Evolutionary conservation across 2,888 invertebrate species (phyloP).

Genomic region (Tiliacea aurago): DNA sequence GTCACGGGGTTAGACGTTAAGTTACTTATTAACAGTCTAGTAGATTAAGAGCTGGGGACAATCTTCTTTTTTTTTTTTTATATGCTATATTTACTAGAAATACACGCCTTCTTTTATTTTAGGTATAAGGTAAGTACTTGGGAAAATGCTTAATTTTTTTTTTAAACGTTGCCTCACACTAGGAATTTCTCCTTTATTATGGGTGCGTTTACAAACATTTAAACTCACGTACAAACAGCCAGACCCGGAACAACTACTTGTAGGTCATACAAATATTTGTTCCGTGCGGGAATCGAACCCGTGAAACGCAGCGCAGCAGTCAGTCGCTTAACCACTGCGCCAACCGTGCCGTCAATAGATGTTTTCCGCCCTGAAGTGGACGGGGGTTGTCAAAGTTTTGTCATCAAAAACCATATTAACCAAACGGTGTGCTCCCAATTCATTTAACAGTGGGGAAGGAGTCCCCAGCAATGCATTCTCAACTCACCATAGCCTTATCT

Average conservation of each 20-base stretch:
- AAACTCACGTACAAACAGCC: too few relatives aligned
- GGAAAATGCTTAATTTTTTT: not conserved
- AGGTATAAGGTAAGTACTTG: not conserved
- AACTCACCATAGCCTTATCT: not conserved
- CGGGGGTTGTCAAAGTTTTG: not conserved
- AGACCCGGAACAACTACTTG: too few relatives aligned
- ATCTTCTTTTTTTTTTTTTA: slow-evolving; percentile 12
- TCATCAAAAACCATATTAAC: not conserved
- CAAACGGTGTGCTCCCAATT: not conserved
- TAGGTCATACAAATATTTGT: too few relatives aligned
- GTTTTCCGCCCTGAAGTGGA: not conserved
- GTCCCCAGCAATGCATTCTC: not conserved
- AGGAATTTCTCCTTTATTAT: too few relatives aligned
- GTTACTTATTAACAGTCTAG: slow-evolving; percentile 26
- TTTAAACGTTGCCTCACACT: too few relatives aligned
- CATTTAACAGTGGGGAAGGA: not conserved
- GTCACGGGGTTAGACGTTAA: not conserved
- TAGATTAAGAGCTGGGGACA: slow-evolving; percentile 13
- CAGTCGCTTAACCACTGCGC: too few relatives aligned
- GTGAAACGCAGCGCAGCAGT: too few relatives aligned
- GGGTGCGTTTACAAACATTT: too few relatives aligned
- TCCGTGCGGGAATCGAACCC: too few relatives aligned
- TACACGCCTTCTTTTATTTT: not conserved
- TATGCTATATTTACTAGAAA: not conserved
- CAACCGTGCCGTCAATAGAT: too few relatives aligned